Evolutionary conservation across 1,140 invertebrate species (phyloP).

Genomic region (Leptestheria dahalacensis): DNA sequence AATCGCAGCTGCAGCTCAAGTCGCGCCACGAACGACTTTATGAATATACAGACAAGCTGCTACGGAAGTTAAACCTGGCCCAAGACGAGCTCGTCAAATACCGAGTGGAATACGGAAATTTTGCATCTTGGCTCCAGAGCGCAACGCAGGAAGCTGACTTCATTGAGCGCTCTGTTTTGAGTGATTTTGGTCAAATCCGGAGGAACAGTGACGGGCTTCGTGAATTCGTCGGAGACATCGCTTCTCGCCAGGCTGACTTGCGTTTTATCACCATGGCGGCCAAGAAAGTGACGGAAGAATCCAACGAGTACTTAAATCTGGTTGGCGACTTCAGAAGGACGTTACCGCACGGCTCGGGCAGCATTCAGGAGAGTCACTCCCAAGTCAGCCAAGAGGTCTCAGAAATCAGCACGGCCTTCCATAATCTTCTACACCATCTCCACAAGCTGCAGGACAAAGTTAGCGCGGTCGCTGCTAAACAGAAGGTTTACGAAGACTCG

Average conservation of each 20-base stretch:
- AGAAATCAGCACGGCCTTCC: slow-evolving; percentile 34
- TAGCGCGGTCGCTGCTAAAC: slow-evolving; percentile 54
- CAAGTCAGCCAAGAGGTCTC: slow-evolving; percentile 52
- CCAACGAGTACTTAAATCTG: slow-evolving; percentile 66
- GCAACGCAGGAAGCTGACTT: slow-evolving; percentile 63
- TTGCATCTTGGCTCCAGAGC: slow-evolving; percentile 68
- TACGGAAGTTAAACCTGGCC: slow-evolving; percentile 56
- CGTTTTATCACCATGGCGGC: slow-evolving; percentile 87
- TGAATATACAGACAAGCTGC: slow-evolving; percentile 59
- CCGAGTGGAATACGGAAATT: slow-evolving; percentile 58
- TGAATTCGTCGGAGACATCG: slow-evolving; percentile 84
- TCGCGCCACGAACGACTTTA: slow-evolving; percentile 63
- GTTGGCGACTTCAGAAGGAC: slow-evolving; percentile 71
- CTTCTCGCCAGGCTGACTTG: slow-evolving; percentile 83
- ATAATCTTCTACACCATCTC: slow-evolving; percentile 45
- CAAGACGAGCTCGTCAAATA: slow-evolving; percentile 81
- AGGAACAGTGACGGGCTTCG: slow-evolving; percentile 55
- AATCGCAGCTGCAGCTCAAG: slow-evolving; percentile 63
- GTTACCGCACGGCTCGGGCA: slow-evolving; percentile 57
- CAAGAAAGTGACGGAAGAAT: slow-evolving; percentile 86
- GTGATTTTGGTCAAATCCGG: slow-evolving; percentile 54
- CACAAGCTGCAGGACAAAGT: slow-evolving; percentile 65
- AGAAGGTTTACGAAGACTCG: slow-evolving; percentile 66
- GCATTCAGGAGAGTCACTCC: slow-evolving; percentile 56
- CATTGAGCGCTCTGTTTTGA: slow-evolving; percentile 64